phyloP scores from a whole-genome alignment of 2,888 invertebrate species.

The Cerceris rybyensis region DNA sequence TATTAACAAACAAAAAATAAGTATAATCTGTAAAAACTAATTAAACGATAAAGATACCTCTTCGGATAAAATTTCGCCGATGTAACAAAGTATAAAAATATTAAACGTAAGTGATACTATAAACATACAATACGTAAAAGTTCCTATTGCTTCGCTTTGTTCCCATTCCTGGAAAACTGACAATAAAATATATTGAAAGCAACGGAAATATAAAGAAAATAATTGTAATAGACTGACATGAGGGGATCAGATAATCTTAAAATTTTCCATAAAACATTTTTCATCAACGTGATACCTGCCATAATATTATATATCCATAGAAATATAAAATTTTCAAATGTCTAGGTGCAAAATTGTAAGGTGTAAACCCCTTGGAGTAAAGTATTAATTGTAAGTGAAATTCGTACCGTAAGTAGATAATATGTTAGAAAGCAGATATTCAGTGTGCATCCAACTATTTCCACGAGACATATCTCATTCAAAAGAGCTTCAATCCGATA shows the following conservation, averaged over 20 bases:
- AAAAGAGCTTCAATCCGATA: constrained; percentile 68
- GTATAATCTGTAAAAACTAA: too few relatives aligned
- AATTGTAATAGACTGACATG: too few relatives aligned
- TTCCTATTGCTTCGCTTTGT: constrained; percentile 68
- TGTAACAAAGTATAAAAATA: constrained; percentile 75
- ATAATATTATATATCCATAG: too few relatives aligned
- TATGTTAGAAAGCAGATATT: constrained; percentile 77
- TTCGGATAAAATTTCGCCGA: constrained; percentile 73
- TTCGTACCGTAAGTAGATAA: constrained; percentile 74
- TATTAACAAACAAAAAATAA: too few relatives aligned
- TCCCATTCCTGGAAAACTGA: constrained; percentile 73
- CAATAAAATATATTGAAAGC: constrained; percentile 2
- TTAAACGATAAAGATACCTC: constrained; percentile 56
- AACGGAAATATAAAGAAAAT: background rate
- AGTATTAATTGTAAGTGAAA: background rate
- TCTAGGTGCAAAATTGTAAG: background rate
- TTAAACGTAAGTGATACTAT: constrained; percentile 74
- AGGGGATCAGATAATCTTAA: too few relatives aligned
- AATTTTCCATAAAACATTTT: too few relatives aligned
- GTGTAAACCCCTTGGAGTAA: background rate
- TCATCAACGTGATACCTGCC: too few relatives aligned
- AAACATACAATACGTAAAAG: constrained; percentile 69
- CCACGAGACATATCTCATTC: constrained; percentile 73
- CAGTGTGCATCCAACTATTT: constrained; percentile 75
- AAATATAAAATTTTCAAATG: too few relatives aligned